A percentile compares a stretch with the other conserved stretches of the same genome.
phyloP scores from a whole-genome alignment of 2,797 vertebrate genomes.

The Loris lydekkerianus region DNA sequence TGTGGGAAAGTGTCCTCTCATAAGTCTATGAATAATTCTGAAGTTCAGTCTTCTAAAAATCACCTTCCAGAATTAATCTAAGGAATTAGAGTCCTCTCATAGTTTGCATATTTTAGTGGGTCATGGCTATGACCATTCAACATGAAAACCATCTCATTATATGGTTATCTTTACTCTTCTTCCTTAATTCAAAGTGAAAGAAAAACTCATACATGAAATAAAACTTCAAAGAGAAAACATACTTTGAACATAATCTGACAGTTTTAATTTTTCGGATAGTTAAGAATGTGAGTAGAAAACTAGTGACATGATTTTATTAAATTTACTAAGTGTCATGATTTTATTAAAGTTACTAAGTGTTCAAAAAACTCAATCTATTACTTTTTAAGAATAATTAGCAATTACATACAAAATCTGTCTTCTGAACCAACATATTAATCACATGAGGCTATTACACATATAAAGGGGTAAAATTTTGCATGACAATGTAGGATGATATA shows the following conservation, averaged over 20 bases:
- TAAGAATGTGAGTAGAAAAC: slow-evolving; percentile 60
- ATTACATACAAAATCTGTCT: slow-evolving; percentile 53
- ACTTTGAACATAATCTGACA: slow-evolving; percentile 58
- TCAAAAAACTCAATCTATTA: slow-evolving; percentile 66
- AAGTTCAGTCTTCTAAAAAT: background rate
- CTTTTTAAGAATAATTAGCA: slow-evolving; percentile 56
- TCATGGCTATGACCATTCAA: background rate
- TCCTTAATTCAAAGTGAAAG: slow-evolving; percentile 47
- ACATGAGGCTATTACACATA: slow-evolving; percentile 16
- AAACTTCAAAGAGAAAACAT: slow-evolving; percentile 25
- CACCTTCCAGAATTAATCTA: background rate
- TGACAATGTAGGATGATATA: background rate
- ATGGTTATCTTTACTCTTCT: background rate
- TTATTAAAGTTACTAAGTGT: slow-evolving; percentile 57
- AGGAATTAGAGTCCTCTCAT: background rate
- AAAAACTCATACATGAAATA: slow-evolving; percentile 50
- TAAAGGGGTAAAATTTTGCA: background rate
- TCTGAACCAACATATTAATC: background rate
- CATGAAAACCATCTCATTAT: slow-evolving; percentile 5
- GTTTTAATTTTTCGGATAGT: slow-evolving; percentile 71
- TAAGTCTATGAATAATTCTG: background rate
- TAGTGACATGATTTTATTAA: slow-evolving; percentile 63
- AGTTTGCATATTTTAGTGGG: background rate
- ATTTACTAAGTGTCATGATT: slow-evolving; percentile 62
- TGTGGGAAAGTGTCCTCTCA: background rate